Evolutionary conservation across 2,888 invertebrate species (phyloP).

Genomic region (Cyaniris semiargus): DNA sequence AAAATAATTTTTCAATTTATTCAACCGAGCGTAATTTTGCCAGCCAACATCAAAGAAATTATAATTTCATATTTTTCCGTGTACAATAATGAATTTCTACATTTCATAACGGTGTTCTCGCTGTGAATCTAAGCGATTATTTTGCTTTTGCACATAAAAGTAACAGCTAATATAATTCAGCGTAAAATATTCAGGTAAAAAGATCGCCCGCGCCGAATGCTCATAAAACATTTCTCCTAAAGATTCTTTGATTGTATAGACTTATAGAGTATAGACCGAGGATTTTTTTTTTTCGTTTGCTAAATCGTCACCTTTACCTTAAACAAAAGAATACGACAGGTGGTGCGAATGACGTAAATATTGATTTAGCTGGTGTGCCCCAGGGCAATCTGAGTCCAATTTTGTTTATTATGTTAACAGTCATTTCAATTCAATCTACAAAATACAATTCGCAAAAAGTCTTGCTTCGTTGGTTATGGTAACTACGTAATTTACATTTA

Average conservation of each 20-base stretch:
- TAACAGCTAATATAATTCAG: slow-evolving; percentile 5
- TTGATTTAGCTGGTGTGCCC: neutral
- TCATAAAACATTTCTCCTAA: neutral
- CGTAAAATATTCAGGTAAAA: slow-evolving; percentile 11
- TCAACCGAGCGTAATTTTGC: neutral
- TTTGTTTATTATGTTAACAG: neutral
- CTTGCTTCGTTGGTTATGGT: slow-evolving; percentile 20
- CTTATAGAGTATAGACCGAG: neutral
- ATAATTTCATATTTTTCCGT: slow-evolving; percentile 30
- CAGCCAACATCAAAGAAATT: slow-evolving; percentile 15
- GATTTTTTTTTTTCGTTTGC: neutral
- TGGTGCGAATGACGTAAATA: neutral
- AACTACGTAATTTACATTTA: slow-evolving; percentile 27
- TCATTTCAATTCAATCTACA: neutral
- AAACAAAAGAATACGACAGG: slow-evolving; percentile 3
- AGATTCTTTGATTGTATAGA: neutral
- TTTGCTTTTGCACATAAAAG: slow-evolving; percentile 22
- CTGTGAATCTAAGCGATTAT: slow-evolving; percentile 1
- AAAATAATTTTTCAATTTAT: slow-evolving; percentile 19
- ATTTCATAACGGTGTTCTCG: slow-evolving; percentile 28
- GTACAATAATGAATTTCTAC: slow-evolving; percentile 30
- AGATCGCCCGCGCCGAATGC: neutral
- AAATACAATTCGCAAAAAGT: slow-evolving; percentile 15
- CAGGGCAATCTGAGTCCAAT: neutral
- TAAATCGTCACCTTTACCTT: neutral